A percentile compares a stretch with the other conserved stretches of the same genome.
Evolutionary conservation across 2,113 vertebrate species (phyloP).

Genomic region (Pampusana beccarii): DNA sequence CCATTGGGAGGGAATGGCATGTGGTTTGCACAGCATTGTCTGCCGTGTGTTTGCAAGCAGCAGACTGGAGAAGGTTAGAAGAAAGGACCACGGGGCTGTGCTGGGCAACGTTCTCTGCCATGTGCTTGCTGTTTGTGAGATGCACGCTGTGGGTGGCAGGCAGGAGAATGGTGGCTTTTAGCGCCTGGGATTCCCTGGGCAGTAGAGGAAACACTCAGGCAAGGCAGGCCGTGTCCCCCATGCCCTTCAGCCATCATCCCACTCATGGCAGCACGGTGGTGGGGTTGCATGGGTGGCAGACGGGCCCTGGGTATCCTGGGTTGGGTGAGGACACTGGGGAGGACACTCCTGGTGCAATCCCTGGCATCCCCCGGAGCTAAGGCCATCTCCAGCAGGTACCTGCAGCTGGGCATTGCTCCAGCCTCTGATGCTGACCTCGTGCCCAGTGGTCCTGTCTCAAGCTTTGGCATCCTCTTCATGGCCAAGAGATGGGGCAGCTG

Average conservation of each 20-base stretch:
- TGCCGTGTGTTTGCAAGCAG: rapidly evolving
- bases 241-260: background rate
- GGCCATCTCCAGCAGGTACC: background rate
- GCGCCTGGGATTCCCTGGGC: background rate
- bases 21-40: background rate
- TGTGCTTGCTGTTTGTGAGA: background rate
- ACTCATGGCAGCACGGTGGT: rapidly evolving
- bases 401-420: background rate
- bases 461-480: background rate
- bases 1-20: background rate
- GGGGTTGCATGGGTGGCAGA: background rate
- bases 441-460: background rate
- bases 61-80: background rate
- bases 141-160: background rate
- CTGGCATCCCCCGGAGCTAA: background rate
- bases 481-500: background rate
- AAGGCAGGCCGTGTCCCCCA: background rate
- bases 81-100: background rate
- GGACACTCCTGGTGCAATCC: background rate
- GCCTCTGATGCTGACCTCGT: rapidly evolving
- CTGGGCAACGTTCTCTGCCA: background rate
- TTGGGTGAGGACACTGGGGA: background rate
- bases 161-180: background rate
- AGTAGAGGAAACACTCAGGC: background rate
- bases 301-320: background rate